Evolutionary conservation across 2,113 vertebrate species (phyloP), one percentile per base, ranked within the genome.

Genomic region (Leuciscus idus): DNA sequence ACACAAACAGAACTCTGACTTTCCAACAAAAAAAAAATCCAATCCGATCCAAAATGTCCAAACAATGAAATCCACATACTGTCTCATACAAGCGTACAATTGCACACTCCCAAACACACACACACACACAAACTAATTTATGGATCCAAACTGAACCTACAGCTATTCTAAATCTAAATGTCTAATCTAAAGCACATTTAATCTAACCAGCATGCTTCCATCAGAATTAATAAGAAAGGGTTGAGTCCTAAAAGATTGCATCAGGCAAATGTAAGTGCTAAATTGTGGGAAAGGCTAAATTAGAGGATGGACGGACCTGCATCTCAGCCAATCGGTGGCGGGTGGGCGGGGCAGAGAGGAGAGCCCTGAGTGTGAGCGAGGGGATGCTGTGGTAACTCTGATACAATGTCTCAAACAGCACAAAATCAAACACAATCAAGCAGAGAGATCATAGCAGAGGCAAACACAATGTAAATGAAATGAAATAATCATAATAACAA

Each of bases 291-390:
- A 52, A 33, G 17, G 36, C 85, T 79, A 80, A 70, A 46, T 66
- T 36, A 28, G 39, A 64, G 2, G 9, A 23, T 62, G 39, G 62
- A 33, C n/a, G 59, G 78, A 80, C 59, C 61, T 82, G 48, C 39
- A 72, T 73, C 17, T 85, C 30, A 88, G 66, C 88, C 88, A 86
- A 90, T 90, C 81, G 80, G 76, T 77, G 66, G 48, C 17, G 86
- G 46, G 86, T 81, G 88, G 87, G 90, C 80, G 86, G 90, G 92
- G 91, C 91, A 89, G 85, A 72, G 88, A 87, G 90, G 87, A 90
- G 87, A 94, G 93, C 93, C 93, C 93, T 94, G 93, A 95, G 93
- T 93, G 94, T 94, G 94, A 95, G 95, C 94, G 93, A 95, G 94
- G 93, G 94, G 93, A 94, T 93, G 92, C 94, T 95, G 94, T 94